Percentiles rank a stretch among this genome's conserved stretches.
These are phyloP conservation scores for Acipenser oxyrinchus DNA, from an alignment of 2,797 vertebrate species.

Conservation along the genomic window DNA sequence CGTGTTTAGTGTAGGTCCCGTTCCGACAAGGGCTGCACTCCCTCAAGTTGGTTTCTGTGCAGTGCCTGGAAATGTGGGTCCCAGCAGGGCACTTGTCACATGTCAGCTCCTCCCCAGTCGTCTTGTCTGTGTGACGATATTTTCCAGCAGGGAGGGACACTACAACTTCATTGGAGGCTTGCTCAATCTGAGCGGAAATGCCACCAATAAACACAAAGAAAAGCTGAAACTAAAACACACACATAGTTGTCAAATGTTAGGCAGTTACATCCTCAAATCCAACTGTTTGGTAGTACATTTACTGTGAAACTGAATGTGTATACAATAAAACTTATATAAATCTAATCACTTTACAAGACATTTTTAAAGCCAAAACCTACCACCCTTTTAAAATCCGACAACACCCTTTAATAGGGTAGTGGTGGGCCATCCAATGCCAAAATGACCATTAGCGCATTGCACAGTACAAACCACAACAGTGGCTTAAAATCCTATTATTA, in stretches of 20 bases:
- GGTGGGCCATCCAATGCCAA: no score
- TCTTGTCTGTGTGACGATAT: slow-evolving; percentile 70
- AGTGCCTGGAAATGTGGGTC: slow-evolving; percentile 80
- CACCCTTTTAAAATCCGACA: no score
- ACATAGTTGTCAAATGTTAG: neutral
- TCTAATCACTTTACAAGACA: no score
- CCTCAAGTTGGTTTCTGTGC: slow-evolving; percentile 65
- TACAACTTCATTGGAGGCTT: slow-evolving; percentile 52
- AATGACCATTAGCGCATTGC: no score
- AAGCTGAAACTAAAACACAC: slow-evolving; percentile 60
- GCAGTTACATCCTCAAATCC: no score
- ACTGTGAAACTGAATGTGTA: no score
- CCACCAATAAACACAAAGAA: slow-evolving; percentile 60
- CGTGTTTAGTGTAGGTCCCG: slow-evolving; percentile 78
- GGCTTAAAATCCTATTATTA: no score
- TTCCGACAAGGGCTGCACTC: slow-evolving; percentile 77
- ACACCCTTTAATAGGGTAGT: no score
- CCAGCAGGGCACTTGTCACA: slow-evolving; percentile 94
- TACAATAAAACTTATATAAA: no score
- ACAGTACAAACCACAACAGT: no score
- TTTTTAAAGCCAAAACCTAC: no score
- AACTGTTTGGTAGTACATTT: no score
- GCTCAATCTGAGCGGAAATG: slow-evolving; percentile 50
- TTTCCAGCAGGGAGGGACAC: slow-evolving; percentile 61
- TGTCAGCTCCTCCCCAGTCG: slow-evolving; percentile 65